phyloP scores from a whole-genome alignment of 2,113 vertebrate genomes.

The Danio rerio region DNA sequence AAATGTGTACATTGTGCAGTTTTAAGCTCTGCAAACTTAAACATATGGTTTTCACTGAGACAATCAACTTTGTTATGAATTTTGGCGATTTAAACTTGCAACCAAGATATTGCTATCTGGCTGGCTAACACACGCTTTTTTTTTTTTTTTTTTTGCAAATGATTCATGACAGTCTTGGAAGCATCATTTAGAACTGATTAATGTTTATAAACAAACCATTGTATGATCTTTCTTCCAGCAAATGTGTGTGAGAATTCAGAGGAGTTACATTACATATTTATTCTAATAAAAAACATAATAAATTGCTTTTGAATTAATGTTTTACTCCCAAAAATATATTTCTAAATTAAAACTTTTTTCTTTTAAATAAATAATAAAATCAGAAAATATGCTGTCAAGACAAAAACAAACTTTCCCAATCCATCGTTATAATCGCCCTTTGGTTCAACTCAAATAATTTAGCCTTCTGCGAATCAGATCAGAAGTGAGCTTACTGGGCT shows the following conservation, averaged over 20 bases:
- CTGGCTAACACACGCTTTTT: neutral
- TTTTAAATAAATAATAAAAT: neutral
- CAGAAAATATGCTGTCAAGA: neutral
- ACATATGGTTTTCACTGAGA: slow-evolving; percentile 9
- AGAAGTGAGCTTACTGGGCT: neutral
- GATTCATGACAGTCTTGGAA: neutral
- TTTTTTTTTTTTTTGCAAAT: neutral
- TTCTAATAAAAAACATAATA: neutral
- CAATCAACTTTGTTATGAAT: neutral
- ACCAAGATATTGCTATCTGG: neutral
- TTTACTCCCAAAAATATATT: neutral
- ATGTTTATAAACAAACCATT: slow-evolving; percentile 10
- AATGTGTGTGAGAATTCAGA: neutral
- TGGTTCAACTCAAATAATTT: neutral
- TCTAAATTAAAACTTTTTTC: neutral
- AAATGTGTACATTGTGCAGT: neutral
- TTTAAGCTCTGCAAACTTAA: neutral
- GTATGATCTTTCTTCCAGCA: neutral
- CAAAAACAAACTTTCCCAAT: neutral
- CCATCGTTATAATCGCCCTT: too few species aligned
- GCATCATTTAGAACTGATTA: neutral
- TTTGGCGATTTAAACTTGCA: neutral
- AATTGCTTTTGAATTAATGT: neutral
- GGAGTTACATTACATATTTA: neutral
- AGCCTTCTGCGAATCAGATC: neutral